A percentile compares a stretch with the other conserved stretches of the same genome.
Evolutionary conservation across 1,140 invertebrate species (phyloP).

Genomic region (Acromyrmex echinatior): DNA sequence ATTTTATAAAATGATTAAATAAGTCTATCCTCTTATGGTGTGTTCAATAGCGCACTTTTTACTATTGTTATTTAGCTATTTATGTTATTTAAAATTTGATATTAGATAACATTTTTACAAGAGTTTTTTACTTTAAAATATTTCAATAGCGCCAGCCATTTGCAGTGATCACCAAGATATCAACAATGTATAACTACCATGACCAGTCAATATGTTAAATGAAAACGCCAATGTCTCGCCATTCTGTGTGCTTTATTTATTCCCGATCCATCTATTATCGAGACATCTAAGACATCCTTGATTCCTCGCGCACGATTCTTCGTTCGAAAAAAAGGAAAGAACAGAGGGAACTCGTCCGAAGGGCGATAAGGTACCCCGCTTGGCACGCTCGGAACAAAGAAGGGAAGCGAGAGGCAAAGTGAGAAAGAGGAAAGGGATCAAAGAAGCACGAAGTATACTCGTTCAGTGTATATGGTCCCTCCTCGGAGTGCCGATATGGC

Average conservation of each 20-base stretch:
- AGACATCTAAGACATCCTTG: background rate
- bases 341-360: slow-evolving; percentile 3
- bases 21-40: too few species aligned
- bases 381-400: slow-evolving; percentile 6
- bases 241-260: background rate
- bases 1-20: background rate
- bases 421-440: slow-evolving; percentile 24
- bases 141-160: background rate
- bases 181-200: background rate
- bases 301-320: slow-evolving; percentile 15
- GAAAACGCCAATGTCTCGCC: background rate
- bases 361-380: background rate
- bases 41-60: too few species aligned
- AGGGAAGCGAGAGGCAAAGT: background rate
- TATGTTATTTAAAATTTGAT: too few species aligned
- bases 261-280: background rate
- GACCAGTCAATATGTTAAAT: background rate
- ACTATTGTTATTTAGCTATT: too few species aligned
- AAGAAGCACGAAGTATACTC: slow-evolving; percentile 2
- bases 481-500: slow-evolving; percentile 39
- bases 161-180: background rate
- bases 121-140: background rate
- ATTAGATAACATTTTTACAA: background rate
- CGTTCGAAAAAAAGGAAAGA: slow-evolving; percentile 4
- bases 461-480: slow-evolving; percentile 19